phyloP scores from a whole-genome alignment of 2,797 vertebrate species.

The Gastrophryne carolinensis region DNA sequence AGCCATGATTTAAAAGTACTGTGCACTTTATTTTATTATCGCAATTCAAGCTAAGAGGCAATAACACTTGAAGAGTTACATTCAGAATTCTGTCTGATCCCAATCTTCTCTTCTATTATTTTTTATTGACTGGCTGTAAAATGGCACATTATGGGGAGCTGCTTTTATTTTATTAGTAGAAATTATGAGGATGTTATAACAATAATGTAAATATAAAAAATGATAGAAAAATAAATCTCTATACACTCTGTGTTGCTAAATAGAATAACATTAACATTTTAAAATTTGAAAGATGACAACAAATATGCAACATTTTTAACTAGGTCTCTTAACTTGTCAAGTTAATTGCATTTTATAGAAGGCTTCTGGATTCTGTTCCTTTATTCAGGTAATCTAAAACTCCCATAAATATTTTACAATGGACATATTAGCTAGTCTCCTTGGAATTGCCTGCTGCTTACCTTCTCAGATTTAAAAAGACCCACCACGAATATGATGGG shows the following conservation, averaged over 20 bases:
- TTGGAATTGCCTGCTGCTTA: too few species aligned
- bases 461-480: too few species aligned
- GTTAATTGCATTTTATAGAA: too few species aligned
- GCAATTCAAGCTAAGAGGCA: constrained; percentile 27
- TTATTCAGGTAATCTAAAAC: too few species aligned
- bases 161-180: background rate
- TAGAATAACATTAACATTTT: background rate
- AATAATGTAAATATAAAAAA: background rate
- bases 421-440: too few species aligned
- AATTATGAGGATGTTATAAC: background rate
- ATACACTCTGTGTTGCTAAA: background rate
- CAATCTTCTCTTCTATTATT: constrained; percentile 21
- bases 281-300: too few species aligned
- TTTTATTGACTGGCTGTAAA: constrained; percentile 3
- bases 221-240: background rate
- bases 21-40: constrained; percentile 36
- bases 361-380: too few species aligned
- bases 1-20: constrained; percentile 42
- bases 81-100: constrained; percentile 11
- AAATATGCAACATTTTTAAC: too few species aligned
- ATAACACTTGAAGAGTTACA: constrained; percentile 23
- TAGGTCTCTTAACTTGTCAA: too few species aligned
- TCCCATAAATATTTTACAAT: too few species aligned
- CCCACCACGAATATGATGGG: too few species aligned
- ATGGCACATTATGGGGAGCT: background rate